A percentile compares a stretch with the other conserved stretches of the same genome.
These are phyloP conservation scores for Arion vulgaris DNA, from an alignment of 1,140 invertebrate genomes.

Conservation along the genomic window DNA sequence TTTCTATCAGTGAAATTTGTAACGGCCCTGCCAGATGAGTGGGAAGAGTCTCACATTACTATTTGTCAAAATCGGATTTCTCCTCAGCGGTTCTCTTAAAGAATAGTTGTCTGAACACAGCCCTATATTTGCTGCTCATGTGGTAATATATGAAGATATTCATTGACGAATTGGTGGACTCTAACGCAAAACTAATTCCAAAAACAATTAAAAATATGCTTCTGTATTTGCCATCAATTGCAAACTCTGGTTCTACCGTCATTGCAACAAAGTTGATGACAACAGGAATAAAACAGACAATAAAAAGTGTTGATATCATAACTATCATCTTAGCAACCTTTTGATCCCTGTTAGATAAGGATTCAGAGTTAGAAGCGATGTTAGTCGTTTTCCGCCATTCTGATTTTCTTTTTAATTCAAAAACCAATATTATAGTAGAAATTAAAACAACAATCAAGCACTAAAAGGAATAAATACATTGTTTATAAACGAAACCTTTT, in stretches of 20 bases:
- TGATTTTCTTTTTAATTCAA: background rate
- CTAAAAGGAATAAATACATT: background rate
- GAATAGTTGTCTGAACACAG: no score
- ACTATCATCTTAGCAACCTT: background rate
- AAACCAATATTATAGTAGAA: background rate
- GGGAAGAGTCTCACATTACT: no score
- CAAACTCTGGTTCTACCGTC: background rate
- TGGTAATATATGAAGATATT: background rate
- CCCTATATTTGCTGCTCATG: background rate
- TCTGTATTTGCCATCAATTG: background rate
- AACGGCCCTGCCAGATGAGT: no score
- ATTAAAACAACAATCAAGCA: background rate
- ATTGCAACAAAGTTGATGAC: background rate
- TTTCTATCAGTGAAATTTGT: no score
- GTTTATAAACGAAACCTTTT: background rate
- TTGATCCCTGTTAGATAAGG: background rate
- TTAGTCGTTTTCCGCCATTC: background rate
- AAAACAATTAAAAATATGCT: background rate
- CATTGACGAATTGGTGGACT: background rate
- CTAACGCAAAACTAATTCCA: background rate
- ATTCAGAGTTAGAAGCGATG: background rate
- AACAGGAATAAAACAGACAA: background rate
- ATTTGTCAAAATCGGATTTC: no score
- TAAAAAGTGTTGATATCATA: background rate
- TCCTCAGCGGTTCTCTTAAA: no score